Conservation (phyloP, 2,113 vertebrate genomes). For the Egretta garzetta region DNA sequence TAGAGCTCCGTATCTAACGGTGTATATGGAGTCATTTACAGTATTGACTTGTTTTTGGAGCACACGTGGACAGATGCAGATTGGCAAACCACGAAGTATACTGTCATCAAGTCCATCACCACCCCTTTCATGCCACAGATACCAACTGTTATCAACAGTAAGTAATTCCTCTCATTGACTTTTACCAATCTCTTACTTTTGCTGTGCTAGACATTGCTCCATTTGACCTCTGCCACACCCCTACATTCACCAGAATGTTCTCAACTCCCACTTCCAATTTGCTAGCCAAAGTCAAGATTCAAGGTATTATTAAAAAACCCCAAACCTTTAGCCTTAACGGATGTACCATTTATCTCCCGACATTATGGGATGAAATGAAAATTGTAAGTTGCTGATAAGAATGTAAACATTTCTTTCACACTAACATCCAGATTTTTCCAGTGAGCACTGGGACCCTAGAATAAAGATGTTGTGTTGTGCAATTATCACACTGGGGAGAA, state of each 20-base stretch:
- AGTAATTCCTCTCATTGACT: background rate
- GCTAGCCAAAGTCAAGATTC: background rate
- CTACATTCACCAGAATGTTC: background rate
- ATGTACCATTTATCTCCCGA: background rate
- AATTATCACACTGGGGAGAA: background rate
- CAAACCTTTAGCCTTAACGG: background rate
- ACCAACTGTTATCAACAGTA: constrained; percentile 56
- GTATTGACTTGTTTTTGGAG: constrained; percentile 63
- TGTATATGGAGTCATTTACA: constrained; percentile 53
- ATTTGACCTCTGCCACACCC: background rate
- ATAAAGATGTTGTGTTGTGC: background rate
- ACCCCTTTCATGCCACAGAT: constrained; percentile 63
- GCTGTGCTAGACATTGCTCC: background rate
- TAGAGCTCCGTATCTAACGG: constrained; percentile 60
- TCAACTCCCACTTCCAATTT: background rate
- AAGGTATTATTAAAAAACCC: background rate
- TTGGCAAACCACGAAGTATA: constrained; percentile 60
- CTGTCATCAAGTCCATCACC: constrained; percentile 52
- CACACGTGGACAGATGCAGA: constrained; percentile 52
- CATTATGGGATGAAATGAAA: background rate
- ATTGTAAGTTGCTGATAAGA: background rate
- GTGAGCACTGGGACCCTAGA: background rate
- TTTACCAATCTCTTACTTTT: background rate
- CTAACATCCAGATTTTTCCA: background rate
- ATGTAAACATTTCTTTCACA: background rate